Evolutionary conservation across 2,113 vertebrate species (phyloP).

Genomic region (Oreocharis arfaki): DNA sequence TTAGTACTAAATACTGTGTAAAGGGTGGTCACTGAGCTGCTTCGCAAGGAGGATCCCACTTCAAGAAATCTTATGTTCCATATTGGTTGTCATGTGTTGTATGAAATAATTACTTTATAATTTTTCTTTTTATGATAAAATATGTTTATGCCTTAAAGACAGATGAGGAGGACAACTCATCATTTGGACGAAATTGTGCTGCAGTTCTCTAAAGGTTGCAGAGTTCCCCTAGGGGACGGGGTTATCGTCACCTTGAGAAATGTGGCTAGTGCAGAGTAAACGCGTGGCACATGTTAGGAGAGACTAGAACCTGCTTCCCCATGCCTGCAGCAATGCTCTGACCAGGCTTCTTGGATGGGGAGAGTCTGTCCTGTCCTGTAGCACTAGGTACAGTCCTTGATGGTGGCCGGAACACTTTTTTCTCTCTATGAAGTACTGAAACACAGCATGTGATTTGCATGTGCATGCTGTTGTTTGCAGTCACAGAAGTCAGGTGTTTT

Average conservation of each 20-base stretch:
- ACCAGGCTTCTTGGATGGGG: neutral
- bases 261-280: neutral
- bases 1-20: neutral
- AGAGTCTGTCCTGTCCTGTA: neutral
- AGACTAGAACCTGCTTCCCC: neutral
- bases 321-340: neutral
- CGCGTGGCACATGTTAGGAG: rapidly evolving
- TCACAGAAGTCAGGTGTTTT: neutral
- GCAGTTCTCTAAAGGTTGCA: neutral
- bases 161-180: neutral
- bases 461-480: neutral
- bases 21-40: neutral
- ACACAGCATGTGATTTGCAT: neutral
- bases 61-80: rapidly evolving
- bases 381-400: neutral
- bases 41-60: neutral
- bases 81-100: neutral
- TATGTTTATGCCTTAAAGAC: neutral
- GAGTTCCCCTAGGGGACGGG: neutral
- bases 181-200: neutral
- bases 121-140: neutral
- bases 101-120: neutral
- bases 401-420: neutral
- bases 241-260: neutral
- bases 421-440: neutral